Conservation (phyloP, 2,113 vertebrate genomes). For the Dryoscopus gambensis region DNA sequence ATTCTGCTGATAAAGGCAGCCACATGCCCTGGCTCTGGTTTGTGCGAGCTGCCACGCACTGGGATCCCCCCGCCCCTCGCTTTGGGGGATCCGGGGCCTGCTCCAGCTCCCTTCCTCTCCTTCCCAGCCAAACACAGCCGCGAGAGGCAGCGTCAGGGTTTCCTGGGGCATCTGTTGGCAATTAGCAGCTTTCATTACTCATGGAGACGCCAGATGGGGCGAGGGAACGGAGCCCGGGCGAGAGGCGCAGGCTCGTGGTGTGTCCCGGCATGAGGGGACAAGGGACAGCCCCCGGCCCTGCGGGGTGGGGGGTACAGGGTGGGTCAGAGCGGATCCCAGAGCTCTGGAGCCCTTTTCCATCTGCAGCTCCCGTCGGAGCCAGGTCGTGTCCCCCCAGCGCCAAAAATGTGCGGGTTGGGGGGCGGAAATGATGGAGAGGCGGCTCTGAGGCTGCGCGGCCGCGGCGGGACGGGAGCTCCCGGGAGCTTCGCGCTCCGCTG, state of each 20-base stretch:
- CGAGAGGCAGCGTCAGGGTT: slow-evolving; percentile 20
- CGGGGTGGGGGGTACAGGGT: rapidly evolving
- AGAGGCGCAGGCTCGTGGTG: not conserved
- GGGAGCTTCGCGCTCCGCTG: not conserved
- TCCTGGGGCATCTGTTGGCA: slow-evolving; percentile 73
- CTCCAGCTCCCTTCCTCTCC: not conserved
- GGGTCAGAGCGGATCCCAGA: not conserved
- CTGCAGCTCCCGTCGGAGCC: not conserved
- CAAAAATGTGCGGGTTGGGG: not conserved
- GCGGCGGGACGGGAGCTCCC: not conserved
- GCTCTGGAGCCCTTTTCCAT: not conserved
- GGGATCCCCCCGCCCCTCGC: not conserved
- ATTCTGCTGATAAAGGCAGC: not conserved
- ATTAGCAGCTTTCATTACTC: slow-evolving; percentile 72
- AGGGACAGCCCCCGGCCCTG: not conserved
- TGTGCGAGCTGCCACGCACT: not conserved
- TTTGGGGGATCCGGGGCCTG: not conserved
- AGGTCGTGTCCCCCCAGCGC: not conserved
- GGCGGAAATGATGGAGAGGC: not conserved
- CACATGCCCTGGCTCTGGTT: not conserved
- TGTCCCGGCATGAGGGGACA: rapidly evolving
- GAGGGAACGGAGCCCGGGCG: slow-evolving; percentile 55
- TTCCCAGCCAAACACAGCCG: not conserved
- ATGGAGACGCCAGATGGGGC: slow-evolving; percentile 64
- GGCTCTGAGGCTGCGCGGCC: not conserved